A percentile compares a stretch with the other conserved stretches of the same genome.
Evolutionary conservation across 2,113 vertebrate genomes (phyloP).

Genomic region (Apaloderma vittatum): DNA sequence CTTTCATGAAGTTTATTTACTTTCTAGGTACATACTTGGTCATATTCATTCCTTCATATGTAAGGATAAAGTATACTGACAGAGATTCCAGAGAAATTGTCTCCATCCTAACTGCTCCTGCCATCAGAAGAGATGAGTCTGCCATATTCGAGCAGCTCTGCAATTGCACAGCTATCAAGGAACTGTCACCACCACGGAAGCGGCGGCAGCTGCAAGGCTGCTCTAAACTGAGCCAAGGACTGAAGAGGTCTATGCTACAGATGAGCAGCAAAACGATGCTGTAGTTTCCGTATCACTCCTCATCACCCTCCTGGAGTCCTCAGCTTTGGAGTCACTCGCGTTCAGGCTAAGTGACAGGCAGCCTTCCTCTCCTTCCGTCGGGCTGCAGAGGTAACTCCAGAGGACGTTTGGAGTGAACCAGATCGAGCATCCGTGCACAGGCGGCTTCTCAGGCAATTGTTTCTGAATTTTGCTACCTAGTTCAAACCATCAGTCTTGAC

Average conservation of each 20-base stretch:
- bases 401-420: accelerated
- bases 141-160: neutral
- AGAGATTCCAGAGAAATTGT: accelerated
- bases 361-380: accelerated
- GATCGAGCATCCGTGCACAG: neutral
- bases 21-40: neutral
- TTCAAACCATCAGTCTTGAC: neutral
- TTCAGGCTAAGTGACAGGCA: neutral
- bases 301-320: neutral
- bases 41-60: neutral
- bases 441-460: neutral
- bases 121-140: neutral
- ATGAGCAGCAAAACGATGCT: accelerated
- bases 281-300: neutral
- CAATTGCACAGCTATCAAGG: neutral
- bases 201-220: neutral
- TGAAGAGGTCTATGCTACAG: neutral
- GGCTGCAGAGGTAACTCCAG: neutral
- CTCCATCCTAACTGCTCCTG: neutral
- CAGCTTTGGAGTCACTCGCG: accelerated
- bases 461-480: neutral
- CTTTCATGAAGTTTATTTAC: neutral
- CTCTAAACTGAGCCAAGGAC: neutral
- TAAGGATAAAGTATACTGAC: neutral
- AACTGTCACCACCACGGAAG: accelerated